Conservation (phyloP, 1,140 invertebrate species). For the Centruroides vittatus region DNA sequence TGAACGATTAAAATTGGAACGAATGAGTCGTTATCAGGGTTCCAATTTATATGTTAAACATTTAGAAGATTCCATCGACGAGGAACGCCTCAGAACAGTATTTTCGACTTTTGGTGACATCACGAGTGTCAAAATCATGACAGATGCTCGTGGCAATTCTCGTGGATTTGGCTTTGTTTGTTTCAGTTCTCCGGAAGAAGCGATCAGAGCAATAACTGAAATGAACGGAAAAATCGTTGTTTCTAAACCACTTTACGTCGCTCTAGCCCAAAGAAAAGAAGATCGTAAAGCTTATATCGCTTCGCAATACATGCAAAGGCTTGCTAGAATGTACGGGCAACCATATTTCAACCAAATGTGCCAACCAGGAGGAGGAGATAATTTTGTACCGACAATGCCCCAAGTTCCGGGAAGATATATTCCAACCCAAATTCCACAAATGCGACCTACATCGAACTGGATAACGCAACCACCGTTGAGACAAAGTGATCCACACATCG, state of each 20-base stretch:
- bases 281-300: slow-evolving; percentile 64
- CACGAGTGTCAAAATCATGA: slow-evolving; percentile 92
- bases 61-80: slow-evolving; percentile 91
- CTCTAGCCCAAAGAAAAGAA: slow-evolving; percentile 95
- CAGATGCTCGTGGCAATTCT: slow-evolving; percentile 55
- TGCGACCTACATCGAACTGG: slow-evolving; percentile 77
- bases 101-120: slow-evolving; percentile 90
- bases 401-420: slow-evolving; percentile 72
- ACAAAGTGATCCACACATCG: too few relatives aligned
- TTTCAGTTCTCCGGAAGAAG: slow-evolving; percentile 95
- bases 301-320: too few relatives aligned
- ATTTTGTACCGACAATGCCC: slow-evolving; percentile 76
- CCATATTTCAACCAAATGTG: slow-evolving; percentile 32
- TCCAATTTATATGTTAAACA: slow-evolving; percentile 98
- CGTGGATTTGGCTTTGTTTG: slow-evolving; percentile 99
- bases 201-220: slow-evolving; percentile 95
- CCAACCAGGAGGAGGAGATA: slow-evolving; percentile 64
- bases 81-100: slow-evolving; percentile 83
- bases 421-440: slow-evolving; percentile 69
- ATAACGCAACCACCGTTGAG: slow-evolving; percentile 45
- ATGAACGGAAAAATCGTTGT: slow-evolving; percentile 96
- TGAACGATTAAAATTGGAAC: slow-evolving; percentile 87
- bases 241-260: slow-evolving; percentile 93
- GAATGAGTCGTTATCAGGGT: slow-evolving; percentile 76
- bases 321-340: too few relatives aligned